Evolutionary conservation across 1,140 invertebrate species (phyloP).

Genomic region (Drosophila simulans): DNA sequence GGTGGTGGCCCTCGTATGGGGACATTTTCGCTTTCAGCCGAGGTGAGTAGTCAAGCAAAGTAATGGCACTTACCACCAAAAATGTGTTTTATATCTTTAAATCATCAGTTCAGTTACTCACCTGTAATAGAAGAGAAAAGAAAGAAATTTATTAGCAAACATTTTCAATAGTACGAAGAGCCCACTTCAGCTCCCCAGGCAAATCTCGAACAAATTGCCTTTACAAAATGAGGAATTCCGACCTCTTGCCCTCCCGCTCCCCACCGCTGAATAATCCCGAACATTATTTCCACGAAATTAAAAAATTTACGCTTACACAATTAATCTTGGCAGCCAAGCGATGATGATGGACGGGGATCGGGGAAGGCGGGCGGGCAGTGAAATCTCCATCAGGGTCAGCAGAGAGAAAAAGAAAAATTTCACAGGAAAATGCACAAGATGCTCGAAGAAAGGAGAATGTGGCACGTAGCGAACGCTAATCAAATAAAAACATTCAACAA

Average conservation of each 20-base stretch:
- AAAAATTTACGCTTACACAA: constrained; percentile 81
- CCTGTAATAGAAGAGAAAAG: constrained; percentile 29
- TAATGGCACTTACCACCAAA: constrained; percentile 47
- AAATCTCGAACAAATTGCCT: constrained; percentile 68
- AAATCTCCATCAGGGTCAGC: constrained; percentile 21
- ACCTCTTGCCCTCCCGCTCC: constrained; percentile 2
- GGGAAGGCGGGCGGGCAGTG: constrained; percentile 1
- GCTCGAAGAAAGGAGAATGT: constrained; percentile 50
- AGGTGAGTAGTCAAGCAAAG: neutral
- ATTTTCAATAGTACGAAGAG: constrained; percentile 33
- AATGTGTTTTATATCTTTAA: constrained; percentile 19
- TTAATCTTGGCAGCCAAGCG: constrained; percentile 64
- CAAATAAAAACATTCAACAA: constrained; percentile 81
- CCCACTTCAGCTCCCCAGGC: constrained; percentile 15
- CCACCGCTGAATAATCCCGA: constrained; percentile 30
- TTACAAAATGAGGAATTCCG: constrained; percentile 59
- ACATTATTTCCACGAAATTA: constrained; percentile 80
- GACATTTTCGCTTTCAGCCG: constrained; percentile 15
- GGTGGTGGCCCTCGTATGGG: neutral
- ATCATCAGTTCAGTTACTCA: constrained; percentile 38
- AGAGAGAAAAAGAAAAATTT: constrained; percentile 34
- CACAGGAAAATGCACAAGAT: constrained; percentile 68
- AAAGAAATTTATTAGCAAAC: constrained; percentile 42
- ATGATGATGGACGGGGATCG: constrained; percentile 23
- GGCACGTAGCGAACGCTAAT: constrained; percentile 79